Percentiles rank a stretch among this genome's conserved stretches.
Evolutionary conservation across 2,888 invertebrate genomes (phyloP).

Genomic region (Leptinotarsa rubiginosa): DNA sequence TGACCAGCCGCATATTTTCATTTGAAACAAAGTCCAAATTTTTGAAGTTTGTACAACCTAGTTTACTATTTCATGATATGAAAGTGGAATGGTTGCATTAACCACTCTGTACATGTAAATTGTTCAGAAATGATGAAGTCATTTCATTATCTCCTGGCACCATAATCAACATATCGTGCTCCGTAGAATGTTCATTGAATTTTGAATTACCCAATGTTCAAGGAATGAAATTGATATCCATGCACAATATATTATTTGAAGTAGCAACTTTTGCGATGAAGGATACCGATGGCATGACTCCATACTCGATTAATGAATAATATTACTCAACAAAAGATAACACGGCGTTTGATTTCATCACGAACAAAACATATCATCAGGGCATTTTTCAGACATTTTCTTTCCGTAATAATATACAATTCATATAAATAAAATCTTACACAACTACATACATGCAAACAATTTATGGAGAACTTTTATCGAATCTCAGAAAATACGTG

Average conservation of each 20-base stretch:
- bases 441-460: constrained; percentile 42
- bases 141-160: not conserved
- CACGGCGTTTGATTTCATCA: constrained; percentile 38
- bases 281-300: constrained; percentile 13
- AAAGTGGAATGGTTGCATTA: too few species aligned
- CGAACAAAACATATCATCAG: constrained; percentile 42
- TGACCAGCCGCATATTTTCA: too few species aligned
- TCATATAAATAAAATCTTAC: constrained; percentile 47
- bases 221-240: not conserved
- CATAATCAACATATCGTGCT: constrained; percentile 6
- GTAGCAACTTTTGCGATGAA: constrained; percentile 8
- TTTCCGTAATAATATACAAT: constrained; percentile 42
- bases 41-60: too few species aligned
- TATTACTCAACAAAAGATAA: constrained; percentile 27
- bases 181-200: not conserved
- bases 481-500: constrained; percentile 13
- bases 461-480: constrained; percentile 13
- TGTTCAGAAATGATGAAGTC: not conserved
- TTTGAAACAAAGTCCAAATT: too few species aligned
- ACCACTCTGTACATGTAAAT: not conserved
- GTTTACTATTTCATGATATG: too few species aligned
- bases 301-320: constrained; percentile 28
- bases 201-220: constrained; percentile 7
- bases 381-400: constrained; percentile 36
- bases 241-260: constrained; percentile 9